These are phyloP conservation scores for Merluccius polli DNA, from an alignment of 2,797 vertebrate species.

Conservation along the genomic window DNA sequence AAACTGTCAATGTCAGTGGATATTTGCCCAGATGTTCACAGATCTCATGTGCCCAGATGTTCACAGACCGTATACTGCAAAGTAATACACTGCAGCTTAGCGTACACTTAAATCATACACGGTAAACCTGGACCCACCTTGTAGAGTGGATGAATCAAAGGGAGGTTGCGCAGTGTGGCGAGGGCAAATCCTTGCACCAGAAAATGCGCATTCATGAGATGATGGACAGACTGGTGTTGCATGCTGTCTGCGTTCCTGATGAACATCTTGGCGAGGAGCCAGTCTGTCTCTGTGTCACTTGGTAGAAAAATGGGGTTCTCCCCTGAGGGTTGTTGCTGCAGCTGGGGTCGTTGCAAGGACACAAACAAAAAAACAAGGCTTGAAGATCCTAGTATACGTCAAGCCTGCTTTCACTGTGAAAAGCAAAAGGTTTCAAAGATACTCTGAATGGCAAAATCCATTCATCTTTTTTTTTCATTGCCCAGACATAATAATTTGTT, in stretches of 20 bases:
- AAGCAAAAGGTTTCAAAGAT: too few species aligned
- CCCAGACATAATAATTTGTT: too few species aligned
- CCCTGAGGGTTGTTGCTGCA: constrained; percentile 58
- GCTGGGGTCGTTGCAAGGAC: constrained; percentile 31
- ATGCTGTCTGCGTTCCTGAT: constrained; percentile 58
- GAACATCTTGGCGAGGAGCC: constrained; percentile 70
- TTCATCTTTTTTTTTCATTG: too few species aligned
- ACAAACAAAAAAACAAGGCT: too few species aligned
- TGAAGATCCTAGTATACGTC: too few species aligned
- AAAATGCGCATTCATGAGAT: constrained; percentile 61
- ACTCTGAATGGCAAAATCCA: too few species aligned
- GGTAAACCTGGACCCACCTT: constrained; percentile 50
- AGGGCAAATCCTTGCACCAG: constrained; percentile 62
- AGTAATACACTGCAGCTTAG: background rate
- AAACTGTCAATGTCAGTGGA: background rate
- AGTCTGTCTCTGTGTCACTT: constrained; percentile 59
- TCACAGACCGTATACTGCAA: too few species aligned
- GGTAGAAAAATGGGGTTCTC: constrained; percentile 68
- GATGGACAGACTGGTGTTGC: constrained; percentile 36
- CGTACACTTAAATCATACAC: too few species aligned
- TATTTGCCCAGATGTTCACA: background rate
- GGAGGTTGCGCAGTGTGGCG: constrained; percentile 57
- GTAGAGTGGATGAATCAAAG: constrained; percentile 62
- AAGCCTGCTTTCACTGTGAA: too few species aligned
- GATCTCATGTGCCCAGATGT: too few species aligned